Conservation (phyloP, 2,113 vertebrate genomes). For the Neogobius melanostomus region DNA sequence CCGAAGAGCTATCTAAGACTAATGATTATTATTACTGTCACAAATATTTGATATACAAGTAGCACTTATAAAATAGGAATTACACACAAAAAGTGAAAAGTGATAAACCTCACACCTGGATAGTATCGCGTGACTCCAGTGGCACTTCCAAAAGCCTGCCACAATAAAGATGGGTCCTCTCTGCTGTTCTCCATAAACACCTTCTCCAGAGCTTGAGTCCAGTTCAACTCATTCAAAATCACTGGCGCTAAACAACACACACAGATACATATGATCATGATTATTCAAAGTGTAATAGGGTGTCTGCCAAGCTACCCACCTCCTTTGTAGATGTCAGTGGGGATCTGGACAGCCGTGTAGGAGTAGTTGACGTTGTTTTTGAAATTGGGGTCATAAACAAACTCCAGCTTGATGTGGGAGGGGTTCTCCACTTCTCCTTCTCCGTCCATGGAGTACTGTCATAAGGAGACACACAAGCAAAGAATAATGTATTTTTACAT, state of each 20-base stretch:
- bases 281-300: not conserved
- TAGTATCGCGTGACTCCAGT: constrained; percentile 97
- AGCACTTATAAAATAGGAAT: too few relatives aligned
- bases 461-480: constrained; percentile 1
- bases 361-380: constrained; percentile 98
- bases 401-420: constrained; percentile 89
- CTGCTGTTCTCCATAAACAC: constrained; percentile 94
- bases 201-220: constrained; percentile 93
- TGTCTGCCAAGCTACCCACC: constrained; percentile 78
- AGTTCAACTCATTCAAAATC: constrained; percentile 96
- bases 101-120: constrained; percentile 77
- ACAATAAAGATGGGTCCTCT: constrained; percentile 91
- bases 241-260: constrained; percentile 80
- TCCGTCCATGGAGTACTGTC: constrained; percentile 73
- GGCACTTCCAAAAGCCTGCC: constrained; percentile 96
- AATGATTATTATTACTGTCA: too few relatives aligned
- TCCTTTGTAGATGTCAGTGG: constrained; percentile 99
- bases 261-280: not conserved
- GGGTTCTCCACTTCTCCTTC: constrained; percentile 88
- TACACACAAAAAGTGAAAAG: too few relatives aligned
- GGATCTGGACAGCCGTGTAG: constrained; percentile 95
- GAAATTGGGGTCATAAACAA: constrained; percentile 93
- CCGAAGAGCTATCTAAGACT: not conserved
- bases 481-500: too few relatives aligned
- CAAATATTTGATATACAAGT: not conserved